These are phyloP conservation scores for Formica selysi DNA, from an alignment of 1,140 invertebrate species.

Conservation along the genomic window DNA sequence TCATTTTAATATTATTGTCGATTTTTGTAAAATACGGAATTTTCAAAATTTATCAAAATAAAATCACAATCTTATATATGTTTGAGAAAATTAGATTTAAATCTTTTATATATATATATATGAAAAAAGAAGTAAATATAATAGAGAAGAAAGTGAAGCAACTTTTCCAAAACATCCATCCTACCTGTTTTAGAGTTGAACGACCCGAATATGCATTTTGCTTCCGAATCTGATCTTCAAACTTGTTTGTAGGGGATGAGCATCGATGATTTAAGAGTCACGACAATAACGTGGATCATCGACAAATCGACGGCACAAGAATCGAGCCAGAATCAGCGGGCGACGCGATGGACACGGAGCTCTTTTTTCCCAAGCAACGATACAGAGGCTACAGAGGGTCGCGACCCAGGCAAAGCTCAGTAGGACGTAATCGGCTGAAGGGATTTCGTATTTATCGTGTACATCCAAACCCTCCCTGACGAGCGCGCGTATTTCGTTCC, in stretches of 20 bases:
- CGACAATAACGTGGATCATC: constrained; percentile 37
- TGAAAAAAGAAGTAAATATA: not conserved
- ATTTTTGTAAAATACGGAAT: not conserved
- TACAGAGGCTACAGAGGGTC: constrained; percentile 39
- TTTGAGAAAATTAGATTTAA: not conserved
- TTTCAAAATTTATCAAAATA: not conserved
- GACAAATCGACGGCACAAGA: constrained; percentile 39
- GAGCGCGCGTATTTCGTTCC: constrained; percentile 47
- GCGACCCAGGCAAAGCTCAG: constrained; percentile 74
- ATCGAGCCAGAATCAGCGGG: not conserved
- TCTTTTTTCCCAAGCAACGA: constrained; percentile 64
- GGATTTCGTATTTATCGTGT: constrained; percentile 77
- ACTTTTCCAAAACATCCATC: not conserved
- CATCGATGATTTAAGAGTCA: not conserved
- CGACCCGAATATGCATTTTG: not conserved
- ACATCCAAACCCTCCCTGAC: constrained; percentile 44
- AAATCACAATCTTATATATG: not conserved
- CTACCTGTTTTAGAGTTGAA: not conserved
- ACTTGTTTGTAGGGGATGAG: not conserved
- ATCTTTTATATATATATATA: not conserved
- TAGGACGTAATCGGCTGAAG: constrained; percentile 78
- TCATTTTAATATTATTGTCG: not conserved
- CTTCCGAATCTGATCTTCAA: not conserved
- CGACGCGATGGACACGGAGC: constrained; percentile 20
- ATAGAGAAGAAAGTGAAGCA: not conserved